phyloP scores from a whole-genome alignment of 1,140 invertebrate species.

The Berghia stephanieae region DNA sequence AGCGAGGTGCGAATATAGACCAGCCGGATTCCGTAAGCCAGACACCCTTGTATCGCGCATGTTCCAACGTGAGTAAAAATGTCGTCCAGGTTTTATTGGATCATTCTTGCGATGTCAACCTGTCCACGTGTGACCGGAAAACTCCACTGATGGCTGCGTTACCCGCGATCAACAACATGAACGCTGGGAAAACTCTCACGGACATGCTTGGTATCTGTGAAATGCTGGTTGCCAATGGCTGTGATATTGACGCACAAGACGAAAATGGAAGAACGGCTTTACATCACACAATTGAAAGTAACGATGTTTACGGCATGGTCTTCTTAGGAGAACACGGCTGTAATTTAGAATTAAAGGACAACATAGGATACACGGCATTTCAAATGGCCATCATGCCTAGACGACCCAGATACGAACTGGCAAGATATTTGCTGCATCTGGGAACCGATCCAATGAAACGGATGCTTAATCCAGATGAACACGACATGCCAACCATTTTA shows the following conservation, averaged over 20 bases:
- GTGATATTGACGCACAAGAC: slow-evolving; percentile 24
- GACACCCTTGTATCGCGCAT: slow-evolving; percentile 21
- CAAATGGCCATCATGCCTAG: neutral
- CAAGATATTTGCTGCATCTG: slow-evolving; percentile 16
- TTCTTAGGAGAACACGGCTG: slow-evolving; percentile 24
- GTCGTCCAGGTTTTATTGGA: neutral
- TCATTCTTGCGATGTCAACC: neutral
- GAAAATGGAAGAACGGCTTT: slow-evolving; percentile 23
- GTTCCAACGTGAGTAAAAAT: neutral
- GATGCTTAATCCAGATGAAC: neutral
- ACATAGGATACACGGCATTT: slow-evolving; percentile 10
- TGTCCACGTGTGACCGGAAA: neutral
- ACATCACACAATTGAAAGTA: slow-evolving; percentile 21
- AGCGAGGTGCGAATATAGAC: slow-evolving; percentile 14
- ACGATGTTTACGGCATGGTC: slow-evolving; percentile 1
- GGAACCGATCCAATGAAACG: slow-evolving; percentile 1
- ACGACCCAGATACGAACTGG: slow-evolving; percentile 13
- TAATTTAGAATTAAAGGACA: slow-evolving; percentile 12
- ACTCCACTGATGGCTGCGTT: slow-evolving; percentile 11
- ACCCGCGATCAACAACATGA: neutral
- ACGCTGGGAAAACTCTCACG: neutral
- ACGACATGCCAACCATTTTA: too few relatives aligned
- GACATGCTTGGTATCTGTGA: slow-evolving; percentile 18
- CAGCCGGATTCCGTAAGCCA: neutral
- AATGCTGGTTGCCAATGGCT: slow-evolving; percentile 17